Evolutionary conservation across 2,888 invertebrate genomes (phyloP).

Genomic region (Ditula angustiorana): DNA sequence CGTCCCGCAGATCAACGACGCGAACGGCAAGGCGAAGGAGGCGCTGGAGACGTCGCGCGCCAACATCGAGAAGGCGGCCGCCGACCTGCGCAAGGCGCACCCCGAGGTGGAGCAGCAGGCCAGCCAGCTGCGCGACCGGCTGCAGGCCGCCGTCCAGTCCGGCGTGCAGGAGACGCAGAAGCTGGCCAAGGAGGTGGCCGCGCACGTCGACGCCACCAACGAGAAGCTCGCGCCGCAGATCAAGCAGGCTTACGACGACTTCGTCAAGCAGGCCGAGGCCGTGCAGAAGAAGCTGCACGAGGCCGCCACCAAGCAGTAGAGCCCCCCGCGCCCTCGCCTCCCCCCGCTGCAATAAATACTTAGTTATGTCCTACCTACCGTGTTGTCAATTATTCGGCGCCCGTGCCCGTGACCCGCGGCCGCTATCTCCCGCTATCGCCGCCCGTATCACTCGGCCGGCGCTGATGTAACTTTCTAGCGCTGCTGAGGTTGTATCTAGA

Average conservation of each 20-base stretch:
- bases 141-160: slow-evolving; percentile 65
- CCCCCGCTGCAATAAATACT: slow-evolving; percentile 15
- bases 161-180: slow-evolving; percentile 69
- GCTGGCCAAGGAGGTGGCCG: slow-evolving; percentile 67
- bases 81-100: slow-evolving; percentile 71
- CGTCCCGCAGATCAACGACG: slow-evolving; percentile 61
- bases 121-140: slow-evolving; percentile 59
- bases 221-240: slow-evolving; percentile 72
- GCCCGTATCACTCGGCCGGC: no score
- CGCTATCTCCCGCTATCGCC: slow-evolving; percentile 7
- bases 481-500: not conserved
- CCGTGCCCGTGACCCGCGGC: slow-evolving; percentile 19
- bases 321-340: not conserved
- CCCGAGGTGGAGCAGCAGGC: slow-evolving; percentile 76
- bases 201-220: slow-evolving; percentile 69
- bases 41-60: slow-evolving; percentile 63
- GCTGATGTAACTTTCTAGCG: slow-evolving; percentile 3
- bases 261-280: slow-evolving; percentile 66
- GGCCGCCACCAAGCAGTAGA: slow-evolving; percentile 72
- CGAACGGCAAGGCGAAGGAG: slow-evolving; percentile 73
- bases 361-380: slow-evolving; percentile 8
- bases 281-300: slow-evolving; percentile 76
- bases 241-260: slow-evolving; percentile 73
- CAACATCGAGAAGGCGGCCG: slow-evolving; percentile 62
- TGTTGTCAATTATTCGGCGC: not conserved